Percentiles rank a stretch among this genome's conserved stretches.
Conservation (phyloP, 2,888 invertebrate species). For the Opisthograptis luteolata region DNA sequence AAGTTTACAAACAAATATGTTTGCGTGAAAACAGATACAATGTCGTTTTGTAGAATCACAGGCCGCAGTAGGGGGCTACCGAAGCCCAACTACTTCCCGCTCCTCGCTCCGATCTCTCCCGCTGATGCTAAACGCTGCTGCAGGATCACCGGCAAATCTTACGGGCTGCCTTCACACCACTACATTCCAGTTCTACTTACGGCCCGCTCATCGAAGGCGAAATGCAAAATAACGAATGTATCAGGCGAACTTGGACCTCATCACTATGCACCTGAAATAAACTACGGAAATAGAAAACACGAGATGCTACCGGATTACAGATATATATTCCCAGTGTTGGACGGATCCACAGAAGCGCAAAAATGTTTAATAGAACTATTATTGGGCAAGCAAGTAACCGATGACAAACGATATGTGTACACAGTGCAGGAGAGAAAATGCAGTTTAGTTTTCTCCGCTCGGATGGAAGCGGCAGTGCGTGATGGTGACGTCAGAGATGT, state of each 20-base stretch:
- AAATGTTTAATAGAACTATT: conserved; percentile 86
- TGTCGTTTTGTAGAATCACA: conserved; percentile 92
- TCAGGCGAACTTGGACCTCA: conserved; percentile 86
- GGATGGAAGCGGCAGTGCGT: conserved; percentile 89
- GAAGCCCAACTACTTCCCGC: conserved; percentile 92
- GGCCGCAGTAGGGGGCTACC: conserved; percentile 91
- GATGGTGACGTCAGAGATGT: conserved; percentile 91
- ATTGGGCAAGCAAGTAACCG: conserved; percentile 82
- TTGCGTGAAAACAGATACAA: conserved; percentile 63
- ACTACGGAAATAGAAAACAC: conserved; percentile 88
- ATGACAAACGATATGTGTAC: conserved; percentile 88
- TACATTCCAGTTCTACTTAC: conserved; percentile 90
- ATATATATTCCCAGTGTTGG: conserved; percentile 89
- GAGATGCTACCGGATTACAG: conserved; percentile 87
- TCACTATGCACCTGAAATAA: conserved; percentile 84
- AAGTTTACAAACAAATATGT: conserved; percentile 71
- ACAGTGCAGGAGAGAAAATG: conserved; percentile 89
- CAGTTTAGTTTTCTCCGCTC: conserved; percentile 89
- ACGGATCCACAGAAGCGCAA: conserved; percentile 87
- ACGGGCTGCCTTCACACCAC: conserved; percentile 89
- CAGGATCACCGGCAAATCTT: conserved; percentile 91
- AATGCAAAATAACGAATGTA: conserved; percentile 87
- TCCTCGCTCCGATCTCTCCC: conserved; percentile 91
- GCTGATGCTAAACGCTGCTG: conserved; percentile 92
- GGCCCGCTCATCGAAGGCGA: conserved; percentile 73